phyloP scores from a whole-genome alignment of 2,113 vertebrate species.

The Percopsis transmontana region DNA sequence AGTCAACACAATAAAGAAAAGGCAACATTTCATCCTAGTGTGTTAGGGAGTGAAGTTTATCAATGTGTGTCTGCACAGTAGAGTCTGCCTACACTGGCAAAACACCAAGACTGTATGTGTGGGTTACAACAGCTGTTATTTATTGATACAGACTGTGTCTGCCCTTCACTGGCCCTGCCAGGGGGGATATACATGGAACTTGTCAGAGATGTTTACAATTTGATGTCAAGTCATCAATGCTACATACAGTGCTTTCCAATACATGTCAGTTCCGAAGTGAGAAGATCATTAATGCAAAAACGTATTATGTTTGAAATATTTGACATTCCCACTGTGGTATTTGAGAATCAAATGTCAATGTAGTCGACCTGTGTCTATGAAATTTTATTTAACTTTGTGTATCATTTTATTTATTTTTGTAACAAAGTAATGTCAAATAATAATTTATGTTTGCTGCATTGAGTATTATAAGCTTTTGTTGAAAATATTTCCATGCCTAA shows the following conservation, averaged over 20 bases:
- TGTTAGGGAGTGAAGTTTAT: constrained; percentile 51
- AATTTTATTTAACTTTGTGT: no score
- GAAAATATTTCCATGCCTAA: constrained; percentile 28
- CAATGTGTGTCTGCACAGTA: constrained; percentile 57
- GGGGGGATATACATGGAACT: constrained; percentile 39
- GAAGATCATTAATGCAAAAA: not conserved
- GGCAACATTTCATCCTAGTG: constrained; percentile 33
- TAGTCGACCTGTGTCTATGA: no score
- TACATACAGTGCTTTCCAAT: not conserved
- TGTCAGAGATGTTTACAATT: constrained; percentile 31
- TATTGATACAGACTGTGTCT: constrained; percentile 64
- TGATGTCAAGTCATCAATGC: constrained; percentile 30
- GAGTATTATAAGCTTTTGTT: no score
- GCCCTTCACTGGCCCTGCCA: constrained; percentile 33
- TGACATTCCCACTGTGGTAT: no score
- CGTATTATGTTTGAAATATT: no score
- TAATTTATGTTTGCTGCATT: no score
- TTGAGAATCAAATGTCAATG: no score
- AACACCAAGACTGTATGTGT: constrained; percentile 40
- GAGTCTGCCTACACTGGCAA: constrained; percentile 37
- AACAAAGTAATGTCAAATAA: no score
- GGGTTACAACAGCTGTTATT: constrained; percentile 66
- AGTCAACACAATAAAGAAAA: constrained; percentile 31
- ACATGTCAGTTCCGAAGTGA: not conserved
- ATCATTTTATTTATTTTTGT: no score